A percentile compares a stretch with the other conserved stretches of the same genome.
Conservation (phyloP, 2,113 vertebrate genomes). For the Toxotes jaculatrix region DNA sequence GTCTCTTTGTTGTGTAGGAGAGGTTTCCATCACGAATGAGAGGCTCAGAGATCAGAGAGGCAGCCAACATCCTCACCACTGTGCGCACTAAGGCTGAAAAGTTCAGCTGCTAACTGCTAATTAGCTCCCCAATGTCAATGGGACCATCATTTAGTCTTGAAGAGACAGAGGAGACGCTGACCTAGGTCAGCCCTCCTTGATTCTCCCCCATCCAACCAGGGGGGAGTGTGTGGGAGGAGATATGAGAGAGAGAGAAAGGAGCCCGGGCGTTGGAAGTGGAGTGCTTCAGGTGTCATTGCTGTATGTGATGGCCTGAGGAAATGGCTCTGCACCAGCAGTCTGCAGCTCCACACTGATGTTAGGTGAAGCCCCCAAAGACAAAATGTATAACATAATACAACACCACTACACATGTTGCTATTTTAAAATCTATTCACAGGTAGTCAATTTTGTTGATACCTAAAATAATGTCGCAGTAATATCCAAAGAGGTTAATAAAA, state of each 20-base stretch:
- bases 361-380: neutral
- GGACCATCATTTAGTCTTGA: constrained; percentile 48
- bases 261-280: constrained; percentile 4
- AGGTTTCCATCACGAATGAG: constrained; percentile 49
- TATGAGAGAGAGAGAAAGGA: neutral
- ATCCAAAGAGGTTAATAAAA: no score
- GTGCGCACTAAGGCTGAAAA: constrained; percentile 18
- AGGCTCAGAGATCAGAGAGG: constrained; percentile 63
- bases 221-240: constrained; percentile 12
- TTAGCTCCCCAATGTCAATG: constrained; percentile 68
- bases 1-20: constrained; percentile 49
- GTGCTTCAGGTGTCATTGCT: constrained; percentile 21
- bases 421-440: neutral
- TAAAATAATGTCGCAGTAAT: neutral
- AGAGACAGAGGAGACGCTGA: constrained; percentile 47
- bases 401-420: neutral
- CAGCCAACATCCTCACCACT: constrained; percentile 31
- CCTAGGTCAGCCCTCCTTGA: constrained; percentile 40
- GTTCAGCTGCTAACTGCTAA: constrained; percentile 65
- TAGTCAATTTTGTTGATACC: constrained; percentile 2
- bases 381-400: neutral
- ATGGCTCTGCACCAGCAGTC: neutral
- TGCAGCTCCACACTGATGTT: neutral
- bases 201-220: neutral
- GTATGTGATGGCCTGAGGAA: neutral